Percentiles rank a stretch among this genome's conserved stretches.
Evolutionary conservation across 1,140 invertebrate species (phyloP).

Genomic region (Cotesia vestalis): DNA sequence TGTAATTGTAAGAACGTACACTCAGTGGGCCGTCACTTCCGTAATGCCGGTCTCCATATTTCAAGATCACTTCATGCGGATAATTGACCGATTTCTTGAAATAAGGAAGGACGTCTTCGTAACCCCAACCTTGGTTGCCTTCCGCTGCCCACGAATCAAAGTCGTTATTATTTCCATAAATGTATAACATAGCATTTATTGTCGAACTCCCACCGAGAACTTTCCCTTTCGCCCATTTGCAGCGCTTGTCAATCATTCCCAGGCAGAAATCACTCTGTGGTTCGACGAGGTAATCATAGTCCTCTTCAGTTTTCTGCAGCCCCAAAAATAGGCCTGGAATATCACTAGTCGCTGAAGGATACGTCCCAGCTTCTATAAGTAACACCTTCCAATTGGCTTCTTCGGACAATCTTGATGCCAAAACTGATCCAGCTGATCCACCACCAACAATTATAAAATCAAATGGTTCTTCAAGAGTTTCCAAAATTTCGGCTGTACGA

Average conservation of each 20-base stretch:
- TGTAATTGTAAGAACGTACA: constrained; percentile 67
- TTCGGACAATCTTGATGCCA: constrained; percentile 71
- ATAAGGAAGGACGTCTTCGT: constrained; percentile 69
- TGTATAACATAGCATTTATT: constrained; percentile 86
- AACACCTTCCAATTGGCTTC: constrained; percentile 66
- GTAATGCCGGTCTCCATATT: constrained; percentile 50
- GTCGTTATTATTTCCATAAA: constrained; percentile 75
- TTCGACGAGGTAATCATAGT: constrained; percentile 76
- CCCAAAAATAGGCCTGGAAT: constrained; percentile 67
- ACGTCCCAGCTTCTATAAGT: constrained; percentile 70
- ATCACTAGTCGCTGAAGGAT: constrained; percentile 58
- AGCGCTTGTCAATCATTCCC: constrained; percentile 63
- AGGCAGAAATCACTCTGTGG: constrained; percentile 68
- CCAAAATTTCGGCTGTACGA: constrained; percentile 62
- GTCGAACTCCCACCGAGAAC: constrained; percentile 79
- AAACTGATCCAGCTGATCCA: constrained; percentile 74
- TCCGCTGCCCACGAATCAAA: constrained; percentile 73
- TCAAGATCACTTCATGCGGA: constrained; percentile 42
- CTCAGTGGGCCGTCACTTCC: constrained; percentile 52
- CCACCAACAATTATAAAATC: constrained; percentile 70
- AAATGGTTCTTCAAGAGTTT: constrained; percentile 59
- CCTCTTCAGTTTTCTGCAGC: constrained; percentile 64
- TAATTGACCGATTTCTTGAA: constrained; percentile 65
- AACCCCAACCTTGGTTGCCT: constrained; percentile 69
- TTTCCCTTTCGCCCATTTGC: constrained; percentile 76